Conservation (phyloP, 92 coral and sea anemone genomes). For the Zoanthus gigantus region DNA sequence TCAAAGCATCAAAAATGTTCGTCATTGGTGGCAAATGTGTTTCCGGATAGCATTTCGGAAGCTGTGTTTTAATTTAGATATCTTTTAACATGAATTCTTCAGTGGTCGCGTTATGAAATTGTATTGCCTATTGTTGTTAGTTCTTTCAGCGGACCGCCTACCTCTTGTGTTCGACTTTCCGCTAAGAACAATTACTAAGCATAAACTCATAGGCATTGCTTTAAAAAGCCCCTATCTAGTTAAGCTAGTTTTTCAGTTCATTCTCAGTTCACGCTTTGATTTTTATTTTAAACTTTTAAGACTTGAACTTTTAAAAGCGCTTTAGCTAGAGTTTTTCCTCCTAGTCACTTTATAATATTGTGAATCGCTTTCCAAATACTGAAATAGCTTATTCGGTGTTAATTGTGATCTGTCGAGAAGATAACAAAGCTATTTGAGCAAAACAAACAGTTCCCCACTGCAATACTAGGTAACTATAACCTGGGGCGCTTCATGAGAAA, state of each 20-base stretch:
- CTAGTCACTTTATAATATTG: not conserved
- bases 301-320: not conserved
- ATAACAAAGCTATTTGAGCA: slow-evolving; percentile 1
- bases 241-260: not conserved
- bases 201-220: not conserved
- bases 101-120: slow-evolving; percentile 11
- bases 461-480: not conserved
- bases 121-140: slow-evolving; percentile 4
- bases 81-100: slow-evolving; percentile 44
- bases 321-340: not conserved
- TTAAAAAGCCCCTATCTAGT: not conserved
- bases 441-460: not conserved
- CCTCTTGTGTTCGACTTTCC: slow-evolving; percentile 14
- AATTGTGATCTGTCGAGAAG: slow-evolving; percentile 7
- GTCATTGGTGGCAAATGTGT: not conserved
- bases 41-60: slow-evolving; percentile 18
- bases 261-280: not conserved
- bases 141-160: slow-evolving; percentile 14
- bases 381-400: not conserved
- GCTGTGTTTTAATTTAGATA: not conserved
- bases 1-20: not conserved
- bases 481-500: not conserved
- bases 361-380: not conserved
- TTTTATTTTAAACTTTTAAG: not conserved
- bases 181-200: slow-evolving; percentile 9